Evolutionary conservation across 2,113 vertebrate species (phyloP).

Genomic region (Alethe diademata): DNA sequence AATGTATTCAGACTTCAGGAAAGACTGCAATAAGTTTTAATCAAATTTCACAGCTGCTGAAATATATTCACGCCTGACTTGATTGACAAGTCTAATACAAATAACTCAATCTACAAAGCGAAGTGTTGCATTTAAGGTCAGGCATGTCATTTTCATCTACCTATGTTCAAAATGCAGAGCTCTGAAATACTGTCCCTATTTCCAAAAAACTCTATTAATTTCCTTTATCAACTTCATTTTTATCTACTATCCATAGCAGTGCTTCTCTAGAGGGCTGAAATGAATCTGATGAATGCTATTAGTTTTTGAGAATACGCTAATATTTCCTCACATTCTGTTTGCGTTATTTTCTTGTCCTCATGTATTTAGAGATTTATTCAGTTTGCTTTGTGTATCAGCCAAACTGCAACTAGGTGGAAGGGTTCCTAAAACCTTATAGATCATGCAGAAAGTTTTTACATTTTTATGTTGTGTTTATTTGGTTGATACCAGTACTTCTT

Average conservation of each 20-base stretch:
- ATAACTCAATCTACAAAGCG: constrained; percentile 55
- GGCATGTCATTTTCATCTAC: constrained; percentile 36
- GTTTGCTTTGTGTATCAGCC: neutral
- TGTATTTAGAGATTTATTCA: neutral
- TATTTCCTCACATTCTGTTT: neutral
- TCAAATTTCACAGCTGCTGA: constrained; percentile 68
- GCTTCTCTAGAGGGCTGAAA: neutral
- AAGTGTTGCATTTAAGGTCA: constrained; percentile 63
- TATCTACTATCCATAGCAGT: neutral
- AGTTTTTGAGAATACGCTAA: neutral
- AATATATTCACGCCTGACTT: constrained; percentile 57
- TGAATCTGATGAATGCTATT: neutral
- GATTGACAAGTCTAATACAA: constrained; percentile 65
- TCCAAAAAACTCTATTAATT: neutral
- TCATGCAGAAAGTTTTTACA: neutral
- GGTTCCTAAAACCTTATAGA: neutral
- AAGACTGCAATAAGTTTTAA: constrained; percentile 68
- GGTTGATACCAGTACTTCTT: neutral
- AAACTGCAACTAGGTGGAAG: neutral
- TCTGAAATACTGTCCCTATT: neutral
- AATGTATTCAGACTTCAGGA: constrained; percentile 46
- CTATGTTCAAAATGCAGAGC: constrained; percentile 31
- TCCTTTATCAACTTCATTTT: constrained; percentile 25
- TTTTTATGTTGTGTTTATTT: neutral
- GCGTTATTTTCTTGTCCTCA: neutral